Percentiles rank a stretch among this genome's conserved stretches.
Evolutionary conservation across 92 coral and sea anemone genomes (phyloP).

Genomic region (Palythoa grandis): DNA sequence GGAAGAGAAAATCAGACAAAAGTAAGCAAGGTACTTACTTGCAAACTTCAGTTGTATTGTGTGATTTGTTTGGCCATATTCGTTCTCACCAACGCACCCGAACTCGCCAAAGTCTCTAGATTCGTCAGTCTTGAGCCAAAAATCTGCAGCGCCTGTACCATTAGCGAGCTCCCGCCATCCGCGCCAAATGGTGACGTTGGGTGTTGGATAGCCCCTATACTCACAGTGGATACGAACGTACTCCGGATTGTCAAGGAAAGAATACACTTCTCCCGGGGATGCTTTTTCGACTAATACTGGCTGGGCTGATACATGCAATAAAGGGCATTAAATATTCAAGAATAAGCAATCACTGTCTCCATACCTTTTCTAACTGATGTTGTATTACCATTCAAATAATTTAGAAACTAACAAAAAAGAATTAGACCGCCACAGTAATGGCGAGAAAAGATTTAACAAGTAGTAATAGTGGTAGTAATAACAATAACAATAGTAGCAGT

Average conservation of each 20-base stretch:
- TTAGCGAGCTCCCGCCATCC: slow-evolving; percentile 35
- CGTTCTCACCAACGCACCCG: slow-evolving; percentile 38
- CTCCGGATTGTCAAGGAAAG: slow-evolving; percentile 36
- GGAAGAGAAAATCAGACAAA: not conserved
- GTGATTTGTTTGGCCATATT: slow-evolving; percentile 31
- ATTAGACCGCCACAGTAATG: not conserved
- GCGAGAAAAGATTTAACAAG: too few relatives aligned
- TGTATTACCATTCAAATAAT: too few relatives aligned
- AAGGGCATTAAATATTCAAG: not conserved
- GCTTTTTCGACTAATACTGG: slow-evolving; percentile 19
- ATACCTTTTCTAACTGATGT: not conserved
- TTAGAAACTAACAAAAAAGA: too few relatives aligned
- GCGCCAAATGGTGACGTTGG: slow-evolving; percentile 39
- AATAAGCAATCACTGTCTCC: not conserved
- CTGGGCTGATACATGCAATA: not conserved
- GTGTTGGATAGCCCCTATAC: slow-evolving; percentile 30
- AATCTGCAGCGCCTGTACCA: slow-evolving; percentile 36
- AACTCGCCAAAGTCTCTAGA: slow-evolving; percentile 24
- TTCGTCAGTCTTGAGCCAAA: slow-evolving; percentile 33
- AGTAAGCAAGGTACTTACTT: not conserved
- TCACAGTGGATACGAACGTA: slow-evolving; percentile 43
- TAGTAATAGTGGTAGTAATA: too few relatives aligned
- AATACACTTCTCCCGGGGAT: slow-evolving; percentile 12
- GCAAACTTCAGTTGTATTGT: slow-evolving; percentile 2
- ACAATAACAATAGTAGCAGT: too few relatives aligned